phyloP scores from a whole-genome alignment of 1,140 invertebrate genomes.

The Drosophila azteca region DNA sequence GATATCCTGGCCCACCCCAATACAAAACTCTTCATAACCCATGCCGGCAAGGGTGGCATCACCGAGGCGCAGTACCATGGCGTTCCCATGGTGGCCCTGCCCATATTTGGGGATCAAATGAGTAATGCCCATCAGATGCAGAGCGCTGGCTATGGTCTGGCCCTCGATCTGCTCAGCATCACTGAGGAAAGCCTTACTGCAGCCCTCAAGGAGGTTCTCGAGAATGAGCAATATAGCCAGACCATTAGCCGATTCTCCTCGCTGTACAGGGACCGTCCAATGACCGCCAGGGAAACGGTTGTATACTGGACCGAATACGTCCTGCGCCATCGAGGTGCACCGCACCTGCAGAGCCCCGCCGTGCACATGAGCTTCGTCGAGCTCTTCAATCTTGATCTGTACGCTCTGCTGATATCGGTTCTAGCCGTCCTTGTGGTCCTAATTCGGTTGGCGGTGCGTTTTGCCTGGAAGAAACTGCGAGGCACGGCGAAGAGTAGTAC shows the following conservation, averaged over 20 bases:
- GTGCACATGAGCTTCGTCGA: constrained; percentile 60
- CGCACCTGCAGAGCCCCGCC: constrained; percentile 76
- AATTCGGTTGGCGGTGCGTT: constrained; percentile 12
- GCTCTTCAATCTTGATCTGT: constrained; percentile 71
- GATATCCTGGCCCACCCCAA: constrained; percentile 88
- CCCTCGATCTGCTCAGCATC: constrained; percentile 76
- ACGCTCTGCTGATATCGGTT: constrained; percentile 39
- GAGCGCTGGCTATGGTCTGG: constrained; percentile 84
- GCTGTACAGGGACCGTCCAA: constrained; percentile 73
- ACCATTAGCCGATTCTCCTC: constrained; percentile 55
- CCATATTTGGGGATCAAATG: constrained; percentile 87
- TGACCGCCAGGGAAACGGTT: constrained; percentile 81
- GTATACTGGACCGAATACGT: constrained; percentile 84
- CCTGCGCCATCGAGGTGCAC: constrained; percentile 83
- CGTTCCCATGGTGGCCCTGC: constrained; percentile 89
- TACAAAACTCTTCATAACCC: constrained; percentile 88
- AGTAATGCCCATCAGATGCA: constrained; percentile 84
- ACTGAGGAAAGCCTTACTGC: constrained; percentile 72
- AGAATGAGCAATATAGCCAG: constrained; percentile 53
- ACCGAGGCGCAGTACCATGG: constrained; percentile 89
- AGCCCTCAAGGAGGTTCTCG: constrained; percentile 54
- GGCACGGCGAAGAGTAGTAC: not conserved
- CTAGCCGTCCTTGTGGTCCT: constrained; percentile 1
- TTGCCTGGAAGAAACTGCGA: constrained; percentile 8
- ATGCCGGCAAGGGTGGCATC: constrained; percentile 89